phyloP scores from a whole-genome alignment of 2,888 invertebrate genomes.

The Mystacides longicornis region DNA sequence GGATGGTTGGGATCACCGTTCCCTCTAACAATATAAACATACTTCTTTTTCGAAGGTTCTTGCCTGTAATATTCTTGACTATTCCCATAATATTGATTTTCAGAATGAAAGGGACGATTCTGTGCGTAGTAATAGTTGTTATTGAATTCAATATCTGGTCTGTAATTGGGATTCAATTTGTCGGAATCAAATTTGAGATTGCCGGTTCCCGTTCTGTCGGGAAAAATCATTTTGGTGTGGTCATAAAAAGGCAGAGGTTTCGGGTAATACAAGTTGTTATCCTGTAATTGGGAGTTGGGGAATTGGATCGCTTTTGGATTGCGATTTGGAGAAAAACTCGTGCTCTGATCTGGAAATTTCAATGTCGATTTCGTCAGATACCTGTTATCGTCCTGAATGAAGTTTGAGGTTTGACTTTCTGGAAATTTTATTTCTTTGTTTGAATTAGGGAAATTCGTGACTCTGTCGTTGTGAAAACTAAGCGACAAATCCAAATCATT shows the following conservation, averaged over 20 bases:
- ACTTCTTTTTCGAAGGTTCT: conserved; percentile 23
- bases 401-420: conserved; percentile 11
- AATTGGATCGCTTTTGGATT: conserved; percentile 21
- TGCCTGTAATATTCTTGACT: conserved; percentile 8
- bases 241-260: conserved; percentile 23
- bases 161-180: conserved; percentile 26
- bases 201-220: conserved; percentile 47
- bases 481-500: conserved; percentile 21
- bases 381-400: conserved; percentile 6
- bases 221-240: conserved; percentile 39
- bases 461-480: conserved; percentile 14
- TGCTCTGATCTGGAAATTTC: conserved; percentile 15
- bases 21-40: conserved; percentile 44
- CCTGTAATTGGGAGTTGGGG: conserved; percentile 8
- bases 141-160: conserved; percentile 15
- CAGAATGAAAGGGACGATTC: not conserved
- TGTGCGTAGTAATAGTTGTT: not conserved
- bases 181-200: conserved; percentile 41
- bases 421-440: conserved; percentile 17
- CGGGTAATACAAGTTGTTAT: conserved; percentile 19
- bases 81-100: not conserved
- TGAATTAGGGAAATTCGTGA: not conserved
- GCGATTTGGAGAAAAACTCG: not conserved
- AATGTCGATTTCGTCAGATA: conserved; percentile 4
- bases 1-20: conserved; percentile 44